phyloP scores from a whole-genome alignment of 2,113 vertebrate genomes.

The Murina feae region DNA sequence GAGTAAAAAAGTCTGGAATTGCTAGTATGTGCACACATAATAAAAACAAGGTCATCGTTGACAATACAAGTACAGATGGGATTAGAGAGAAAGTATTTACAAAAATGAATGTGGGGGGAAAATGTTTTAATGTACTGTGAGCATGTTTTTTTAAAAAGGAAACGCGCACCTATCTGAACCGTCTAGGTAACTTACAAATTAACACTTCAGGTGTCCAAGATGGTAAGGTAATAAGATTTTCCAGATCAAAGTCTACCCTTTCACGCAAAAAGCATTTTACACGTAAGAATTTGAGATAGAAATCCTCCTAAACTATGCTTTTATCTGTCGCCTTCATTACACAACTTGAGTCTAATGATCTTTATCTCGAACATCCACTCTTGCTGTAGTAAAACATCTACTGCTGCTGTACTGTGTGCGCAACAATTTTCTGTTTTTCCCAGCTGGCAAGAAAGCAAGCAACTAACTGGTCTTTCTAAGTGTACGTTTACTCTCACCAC shows the following conservation, averaged over 20 bases:
- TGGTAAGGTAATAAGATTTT: background rate
- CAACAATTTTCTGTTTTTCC: background rate
- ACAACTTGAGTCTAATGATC: constrained; percentile 1
- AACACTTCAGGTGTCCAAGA: background rate
- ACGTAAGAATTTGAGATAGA: background rate
- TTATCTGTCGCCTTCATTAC: background rate
- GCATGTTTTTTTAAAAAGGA: constrained; percentile 23
- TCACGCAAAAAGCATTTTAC: constrained; percentile 3
- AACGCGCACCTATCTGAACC: background rate
- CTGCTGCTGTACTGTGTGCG: background rate
- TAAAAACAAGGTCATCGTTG: constrained; percentile 7
- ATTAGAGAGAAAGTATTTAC: constrained; percentile 10
- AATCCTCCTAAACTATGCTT: background rate
- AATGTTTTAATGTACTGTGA: background rate
- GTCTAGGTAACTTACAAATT: background rate
- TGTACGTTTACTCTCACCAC: background rate
- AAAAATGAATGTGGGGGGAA: background rate
- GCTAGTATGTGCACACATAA: background rate
- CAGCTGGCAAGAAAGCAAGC: constrained; percentile 28
- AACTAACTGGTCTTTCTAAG: constrained; percentile 16
- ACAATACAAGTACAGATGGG: background rate
- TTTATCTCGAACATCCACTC: background rate
- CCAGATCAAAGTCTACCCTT: background rate
- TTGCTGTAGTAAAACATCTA: background rate
- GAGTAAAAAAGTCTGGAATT: background rate